Conservation (phyloP, 1,140 invertebrate genomes). For the Drosophila ficusphila region DNA sequence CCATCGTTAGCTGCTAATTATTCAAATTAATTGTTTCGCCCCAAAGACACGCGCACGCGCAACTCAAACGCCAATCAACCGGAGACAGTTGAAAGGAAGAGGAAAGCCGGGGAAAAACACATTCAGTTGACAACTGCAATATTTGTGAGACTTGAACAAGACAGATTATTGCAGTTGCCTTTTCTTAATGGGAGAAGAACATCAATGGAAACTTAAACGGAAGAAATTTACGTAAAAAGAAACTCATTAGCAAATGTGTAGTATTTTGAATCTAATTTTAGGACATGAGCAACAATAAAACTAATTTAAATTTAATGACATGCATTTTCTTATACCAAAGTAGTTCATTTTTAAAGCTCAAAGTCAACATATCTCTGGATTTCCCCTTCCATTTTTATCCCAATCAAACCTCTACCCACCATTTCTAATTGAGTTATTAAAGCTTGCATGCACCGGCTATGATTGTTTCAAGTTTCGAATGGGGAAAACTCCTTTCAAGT, state of each 20-base stretch:
- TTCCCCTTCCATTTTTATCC: neutral
- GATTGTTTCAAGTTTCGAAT: conserved; percentile 29
- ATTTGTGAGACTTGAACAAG: neutral
- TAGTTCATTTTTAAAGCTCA: too few relatives aligned
- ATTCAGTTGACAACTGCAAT: conserved; percentile 5
- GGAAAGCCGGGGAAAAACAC: neutral
- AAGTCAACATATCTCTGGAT: neutral
- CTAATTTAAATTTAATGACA: too few relatives aligned
- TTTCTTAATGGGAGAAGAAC: neutral
- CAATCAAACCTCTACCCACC: neutral
- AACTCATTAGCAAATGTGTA: neutral
- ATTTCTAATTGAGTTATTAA: conserved; percentile 25
- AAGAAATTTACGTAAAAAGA: neutral
- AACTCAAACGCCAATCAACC: conserved; percentile 79
- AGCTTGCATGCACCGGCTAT: conserved; percentile 7
- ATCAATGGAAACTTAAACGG: neutral
- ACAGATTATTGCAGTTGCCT: conserved; percentile 16
- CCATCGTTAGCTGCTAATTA: conserved; percentile 79
- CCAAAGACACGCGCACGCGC: conserved; percentile 73
- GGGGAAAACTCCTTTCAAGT: conserved; percentile 12
- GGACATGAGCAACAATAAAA: too few relatives aligned
- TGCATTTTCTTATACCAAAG: too few relatives aligned
- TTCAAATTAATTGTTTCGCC: conserved; percentile 80
- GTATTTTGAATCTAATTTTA: neutral
- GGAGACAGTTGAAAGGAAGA: conserved; percentile 8